Conservation (phyloP, 1,140 invertebrate species). For the Acyrthosiphon pisum region DNA sequence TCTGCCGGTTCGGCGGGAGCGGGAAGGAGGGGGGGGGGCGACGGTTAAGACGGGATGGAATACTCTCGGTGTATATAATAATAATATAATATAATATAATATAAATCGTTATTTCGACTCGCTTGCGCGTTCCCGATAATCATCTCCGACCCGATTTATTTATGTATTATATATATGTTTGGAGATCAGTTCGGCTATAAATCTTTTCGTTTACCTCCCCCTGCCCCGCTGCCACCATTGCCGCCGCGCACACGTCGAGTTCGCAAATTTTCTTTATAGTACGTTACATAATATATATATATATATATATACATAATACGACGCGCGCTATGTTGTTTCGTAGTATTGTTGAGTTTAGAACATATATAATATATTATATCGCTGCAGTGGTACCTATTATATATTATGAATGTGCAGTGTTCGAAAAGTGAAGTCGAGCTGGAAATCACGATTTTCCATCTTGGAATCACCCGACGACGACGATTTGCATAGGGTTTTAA, state of each 20-base stretch:
- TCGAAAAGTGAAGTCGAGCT: too few relatives aligned
- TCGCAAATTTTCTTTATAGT: not conserved
- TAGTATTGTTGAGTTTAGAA: not conserved
- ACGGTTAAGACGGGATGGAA: not conserved
- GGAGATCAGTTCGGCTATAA: not conserved
- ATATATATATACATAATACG: not conserved
- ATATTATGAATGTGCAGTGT: too few relatives aligned
- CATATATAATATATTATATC: not conserved
- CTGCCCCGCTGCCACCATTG: too few relatives aligned
- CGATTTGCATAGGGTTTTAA: too few relatives aligned
- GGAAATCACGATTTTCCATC: too few relatives aligned
- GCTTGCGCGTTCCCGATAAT: not conserved
- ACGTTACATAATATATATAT: not conserved
- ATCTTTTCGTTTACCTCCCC: not conserved
- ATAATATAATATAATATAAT: conserved; percentile 11
- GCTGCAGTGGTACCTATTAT: not conserved
- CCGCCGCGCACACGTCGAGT: not conserved
- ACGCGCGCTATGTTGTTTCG: not conserved
- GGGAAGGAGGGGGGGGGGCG: too few relatives aligned
- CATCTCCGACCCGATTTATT: not conserved
- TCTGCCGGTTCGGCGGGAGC: not conserved
- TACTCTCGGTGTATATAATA: not conserved
- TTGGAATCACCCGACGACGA: too few relatives aligned
- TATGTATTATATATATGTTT: not conserved
- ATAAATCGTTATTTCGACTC: conserved; percentile 15